phyloP scores from a whole-genome alignment of 2,797 vertebrate species.

The Odontamblyopus lacepedii region DNA sequence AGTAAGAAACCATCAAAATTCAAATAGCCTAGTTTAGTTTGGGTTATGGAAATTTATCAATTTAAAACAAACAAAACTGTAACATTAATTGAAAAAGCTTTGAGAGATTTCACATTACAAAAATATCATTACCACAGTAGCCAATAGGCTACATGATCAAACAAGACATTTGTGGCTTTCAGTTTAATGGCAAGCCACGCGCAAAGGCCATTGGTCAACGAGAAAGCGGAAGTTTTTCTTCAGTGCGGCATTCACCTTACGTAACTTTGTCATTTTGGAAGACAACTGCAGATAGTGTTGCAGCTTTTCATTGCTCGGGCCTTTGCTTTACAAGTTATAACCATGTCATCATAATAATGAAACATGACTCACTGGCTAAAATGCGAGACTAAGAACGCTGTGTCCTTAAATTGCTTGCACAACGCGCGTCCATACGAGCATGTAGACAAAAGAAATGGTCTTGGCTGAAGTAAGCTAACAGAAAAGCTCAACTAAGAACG shows the following conservation, averaged over 20 bases:
- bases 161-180: neutral
- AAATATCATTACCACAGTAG: neutral
- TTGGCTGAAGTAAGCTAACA: constrained; percentile 24
- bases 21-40: too few species aligned
- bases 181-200: constrained; percentile 7
- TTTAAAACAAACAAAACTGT: neutral
- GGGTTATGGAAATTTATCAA: too few species aligned
- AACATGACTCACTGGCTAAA: neutral
- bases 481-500: neutral
- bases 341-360: neutral
- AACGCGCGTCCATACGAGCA: constrained; percentile 22
- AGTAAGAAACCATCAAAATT: neutral
- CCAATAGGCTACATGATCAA: neutral
- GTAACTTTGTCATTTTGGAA: constrained; percentile 70
- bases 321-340: neutral
- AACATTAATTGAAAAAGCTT: neutral
- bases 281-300: constrained; percentile 41
- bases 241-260: constrained; percentile 75
- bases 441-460: constrained; percentile 42
- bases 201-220: constrained; percentile 57
- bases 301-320: neutral
- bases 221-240: constrained; percentile 81
- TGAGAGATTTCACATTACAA: neutral
- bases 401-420: constrained; percentile 45
- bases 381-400: constrained; percentile 45